phyloP scores from a whole-genome alignment of 2,888 invertebrate genomes.

The Nephrocerus scutellatus region DNA sequence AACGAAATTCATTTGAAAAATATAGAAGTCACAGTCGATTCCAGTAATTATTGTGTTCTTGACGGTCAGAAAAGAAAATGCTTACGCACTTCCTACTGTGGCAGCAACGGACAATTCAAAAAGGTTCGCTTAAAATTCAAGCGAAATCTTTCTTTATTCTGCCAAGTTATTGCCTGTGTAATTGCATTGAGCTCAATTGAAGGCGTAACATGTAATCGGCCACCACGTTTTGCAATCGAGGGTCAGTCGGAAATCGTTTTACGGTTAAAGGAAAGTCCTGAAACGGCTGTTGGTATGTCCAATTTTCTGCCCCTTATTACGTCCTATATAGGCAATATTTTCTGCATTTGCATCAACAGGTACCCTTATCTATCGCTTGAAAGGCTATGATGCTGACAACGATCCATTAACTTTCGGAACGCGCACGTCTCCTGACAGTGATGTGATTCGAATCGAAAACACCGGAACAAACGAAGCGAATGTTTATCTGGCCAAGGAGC shows the following conservation, averaged over 20 bases:
- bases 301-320: background rate
- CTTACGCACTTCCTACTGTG: too few species aligned
- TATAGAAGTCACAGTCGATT: too few species aligned
- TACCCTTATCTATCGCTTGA: slow-evolving; percentile 71
- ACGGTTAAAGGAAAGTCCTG: slow-evolving; percentile 78
- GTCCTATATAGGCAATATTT: too few species aligned
- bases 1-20: too few species aligned
- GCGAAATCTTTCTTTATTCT: background rate
- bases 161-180: background rate
- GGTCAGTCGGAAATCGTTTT: slow-evolving; percentile 88
- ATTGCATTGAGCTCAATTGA: too few species aligned
- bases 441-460: slow-evolving; percentile 77
- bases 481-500: slow-evolving; percentile 77
- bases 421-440: slow-evolving; percentile 70
- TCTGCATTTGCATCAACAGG: too few species aligned
- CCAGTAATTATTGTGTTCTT: too few species aligned
- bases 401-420: slow-evolving; percentile 78
- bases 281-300: slow-evolving; percentile 74
- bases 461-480: slow-evolving; percentile 75
- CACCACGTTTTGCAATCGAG: slow-evolving; percentile 81
- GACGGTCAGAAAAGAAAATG: too few species aligned
- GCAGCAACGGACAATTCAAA: slow-evolving; percentile 28
- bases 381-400: slow-evolving; percentile 79
- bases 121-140: slow-evolving; percentile 36
- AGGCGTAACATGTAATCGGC: slow-evolving; percentile 56